Conservation (phyloP, 2,113 vertebrate genomes). For the Eubucco bourcierii region DNA sequence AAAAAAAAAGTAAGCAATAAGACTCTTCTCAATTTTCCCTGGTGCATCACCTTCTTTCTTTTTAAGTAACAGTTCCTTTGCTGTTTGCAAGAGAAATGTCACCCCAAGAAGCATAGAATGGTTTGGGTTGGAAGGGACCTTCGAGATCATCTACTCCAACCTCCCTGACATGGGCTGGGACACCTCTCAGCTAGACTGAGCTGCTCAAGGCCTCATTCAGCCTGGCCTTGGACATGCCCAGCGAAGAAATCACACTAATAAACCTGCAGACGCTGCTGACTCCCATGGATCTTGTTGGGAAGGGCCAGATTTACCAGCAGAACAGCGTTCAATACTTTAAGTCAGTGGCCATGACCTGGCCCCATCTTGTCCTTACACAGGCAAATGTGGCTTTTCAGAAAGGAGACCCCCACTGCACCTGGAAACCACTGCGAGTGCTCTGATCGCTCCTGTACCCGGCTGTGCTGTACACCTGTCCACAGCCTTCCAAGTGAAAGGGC, state of each 20-base stretch:
- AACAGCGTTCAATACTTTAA: background rate
- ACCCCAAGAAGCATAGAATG: background rate
- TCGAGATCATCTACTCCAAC: no score
- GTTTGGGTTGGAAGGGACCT: no score
- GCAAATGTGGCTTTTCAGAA: background rate
- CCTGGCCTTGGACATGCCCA: no score
- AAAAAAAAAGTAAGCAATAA: accelerated
- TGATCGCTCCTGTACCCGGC: accelerated
- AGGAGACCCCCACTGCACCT: background rate
- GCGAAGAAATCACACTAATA: background rate
- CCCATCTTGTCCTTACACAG: background rate
- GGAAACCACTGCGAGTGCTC: background rate
- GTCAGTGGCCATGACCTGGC: background rate
- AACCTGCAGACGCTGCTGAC: background rate
- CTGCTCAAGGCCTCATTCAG: no score
- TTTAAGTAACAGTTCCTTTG: background rate
- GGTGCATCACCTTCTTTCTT: background rate
- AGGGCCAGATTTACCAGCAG: background rate
- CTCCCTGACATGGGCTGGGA: no score
- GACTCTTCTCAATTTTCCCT: background rate
- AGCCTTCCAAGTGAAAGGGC: background rate
- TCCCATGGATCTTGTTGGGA: background rate
- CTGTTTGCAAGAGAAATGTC: background rate
- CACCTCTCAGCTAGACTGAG: no score
- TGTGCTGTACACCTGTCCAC: accelerated